Percentiles rank a stretch among this genome's conserved stretches.
Evolutionary conservation across 2,113 vertebrate genomes (phyloP).

Genomic region (Tragelaphus buxtoni): DNA sequence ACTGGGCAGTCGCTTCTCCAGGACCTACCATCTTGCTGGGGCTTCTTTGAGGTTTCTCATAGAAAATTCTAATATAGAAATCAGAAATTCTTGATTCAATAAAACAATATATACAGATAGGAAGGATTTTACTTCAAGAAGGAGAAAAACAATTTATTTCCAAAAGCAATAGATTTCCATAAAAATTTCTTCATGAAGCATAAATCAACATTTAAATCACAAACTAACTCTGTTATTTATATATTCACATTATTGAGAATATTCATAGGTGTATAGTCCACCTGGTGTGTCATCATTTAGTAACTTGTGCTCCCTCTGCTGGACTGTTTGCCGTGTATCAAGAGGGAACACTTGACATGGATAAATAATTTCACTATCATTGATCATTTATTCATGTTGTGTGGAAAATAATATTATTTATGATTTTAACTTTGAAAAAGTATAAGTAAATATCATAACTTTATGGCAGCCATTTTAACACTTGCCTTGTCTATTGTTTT

Average conservation of each 20-base stretch:
- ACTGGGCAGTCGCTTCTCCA: too few species aligned
- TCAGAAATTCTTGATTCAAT: neutral
- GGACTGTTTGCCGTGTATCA: neutral
- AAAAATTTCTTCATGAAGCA: neutral
- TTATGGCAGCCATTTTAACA: neutral
- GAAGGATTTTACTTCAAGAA: neutral
- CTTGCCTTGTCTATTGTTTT: neutral
- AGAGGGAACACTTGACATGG: neutral
- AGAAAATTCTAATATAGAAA: neutral
- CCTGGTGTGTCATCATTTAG: neutral
- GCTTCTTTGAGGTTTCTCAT: neutral
- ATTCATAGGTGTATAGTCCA: neutral
- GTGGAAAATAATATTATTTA: neutral
- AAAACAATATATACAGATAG: neutral
- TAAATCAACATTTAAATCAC: slow-evolving; percentile 7
- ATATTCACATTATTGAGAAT: neutral
- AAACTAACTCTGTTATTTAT: neutral
- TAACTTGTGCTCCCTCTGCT: slow-evolving; percentile 43
- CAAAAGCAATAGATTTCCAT: neutral
- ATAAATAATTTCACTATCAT: neutral
- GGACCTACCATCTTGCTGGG: too few species aligned
- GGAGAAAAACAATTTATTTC: neutral
- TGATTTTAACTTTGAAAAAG: neutral
- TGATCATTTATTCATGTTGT: neutral
- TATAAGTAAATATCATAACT: neutral